Base-by-base conservation (phyloP, 2,888 invertebrate genomes). In the Orgyia antiqua region DNA sequence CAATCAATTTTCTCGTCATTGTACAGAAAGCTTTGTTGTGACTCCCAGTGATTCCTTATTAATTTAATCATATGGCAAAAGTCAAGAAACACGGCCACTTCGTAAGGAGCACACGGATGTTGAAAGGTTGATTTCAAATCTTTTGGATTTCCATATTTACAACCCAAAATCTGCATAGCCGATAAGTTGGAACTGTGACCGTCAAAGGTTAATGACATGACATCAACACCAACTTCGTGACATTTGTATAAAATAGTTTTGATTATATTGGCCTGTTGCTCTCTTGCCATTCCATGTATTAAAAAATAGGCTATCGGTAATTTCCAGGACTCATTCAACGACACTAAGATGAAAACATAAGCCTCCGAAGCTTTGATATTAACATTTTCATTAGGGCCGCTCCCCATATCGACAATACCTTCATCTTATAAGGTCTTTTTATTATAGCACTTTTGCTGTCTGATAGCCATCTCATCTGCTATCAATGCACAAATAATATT, bases 41-140 rank as follows among this genome's bases (percentile, higher is more conserved):
- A 6, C 10, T 37, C 24, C 13, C 15, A 33, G 24, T 15, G 20
- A 31, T 38, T 37, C 18, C 38, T n/a, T 2, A 41, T 17, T 27
- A 41, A 24, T 37, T 41, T 41, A 4, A 37, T 4, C 31, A 32
- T 29, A 15, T 36, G 38, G 13, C 32, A 30, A 4, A 27, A 9
- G 17, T 19, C 19, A 3, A 19, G 2, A 19, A 19, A 19, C 8
- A 19, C 19, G 2, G 4, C 4, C 2, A 19, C 19, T 4, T 19
- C n/a, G 2, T 4, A 6, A 7, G 3, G 2, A 2, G 19, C n/a
- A 7, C 2, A 19, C 8, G 19, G 19, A 8, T 19, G 19, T 6
- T 8, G 2, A 7, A 19, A 19, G 2, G 4, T 4, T 8, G 19
- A 25, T 26, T 29, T 35, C 20, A 20, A 29, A 9, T 13, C 9